Base-by-base conservation (phyloP, 2,113 vertebrate species). In the Regulus satrapa region DNA sequence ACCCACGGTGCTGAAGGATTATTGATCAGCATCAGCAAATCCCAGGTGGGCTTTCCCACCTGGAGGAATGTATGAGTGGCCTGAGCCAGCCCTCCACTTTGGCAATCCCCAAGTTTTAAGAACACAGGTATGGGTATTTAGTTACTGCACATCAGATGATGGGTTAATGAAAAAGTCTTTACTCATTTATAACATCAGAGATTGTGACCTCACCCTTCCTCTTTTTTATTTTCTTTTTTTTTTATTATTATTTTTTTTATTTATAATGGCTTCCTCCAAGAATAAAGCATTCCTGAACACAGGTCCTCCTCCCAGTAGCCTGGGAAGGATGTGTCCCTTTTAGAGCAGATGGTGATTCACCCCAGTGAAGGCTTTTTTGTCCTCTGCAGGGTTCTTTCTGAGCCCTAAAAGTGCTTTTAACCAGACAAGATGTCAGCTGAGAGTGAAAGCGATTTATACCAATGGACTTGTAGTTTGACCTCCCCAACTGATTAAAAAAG, bases 211-310 rank as follows among this genome's bases (percentile, higher is more conserved):
- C 77, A 71, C 92, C 89, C 61, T 97, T 97, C 92, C 96, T 74
- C 3, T 1, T n/a, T n/a, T n/a, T n/a, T 46, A 14, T 51, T 49
- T 74, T 76, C 74, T 62, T 85, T 82, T 81, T 73, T n/a, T n/a
- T n/a, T n/a, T n/a, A n/a, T n/a, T n/a, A n/a, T n/a, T n/a, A n/a
- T n/a, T n/a, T n/a, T n/a, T n/a, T n/a, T n/a, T n/a, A n/a, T n/a
- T n/a, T n/a, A n/a, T 13, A 88, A 80, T 31, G 1, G 75, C 29
- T 91, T 97, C 93, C 92, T 94, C 34, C 38, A 74, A 71, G 89
- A 92, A 86, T 89, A 95, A 96, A 91, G 64, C 59, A 71, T 92
- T 94, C 80, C 77, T 89, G 43, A 85, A 14, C 87, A 75, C 80
- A 74, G 46, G 63, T 88, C 83, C 79, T 88, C 83, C 79, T 95